phyloP scores from a whole-genome alignment of 92 coral and sea anemone genomes.

The Siderastrea radians region DNA sequence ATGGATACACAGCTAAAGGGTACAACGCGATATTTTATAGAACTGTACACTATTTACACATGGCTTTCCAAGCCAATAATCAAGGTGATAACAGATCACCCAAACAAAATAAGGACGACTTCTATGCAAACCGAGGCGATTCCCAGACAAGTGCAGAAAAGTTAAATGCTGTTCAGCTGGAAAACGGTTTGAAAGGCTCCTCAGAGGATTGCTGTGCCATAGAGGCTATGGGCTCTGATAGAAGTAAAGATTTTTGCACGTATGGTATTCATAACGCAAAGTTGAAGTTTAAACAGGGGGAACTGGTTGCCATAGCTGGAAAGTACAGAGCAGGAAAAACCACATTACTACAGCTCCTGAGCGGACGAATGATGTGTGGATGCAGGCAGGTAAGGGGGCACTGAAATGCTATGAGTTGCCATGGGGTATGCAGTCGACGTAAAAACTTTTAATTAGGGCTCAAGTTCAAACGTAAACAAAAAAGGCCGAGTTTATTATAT shows the following conservation, averaged over 20 bases:
- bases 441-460: no score
- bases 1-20: slow-evolving; percentile 11
- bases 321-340: slow-evolving; percentile 63
- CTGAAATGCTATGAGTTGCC: not conserved
- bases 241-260: not conserved
- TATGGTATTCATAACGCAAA: slow-evolving; percentile 37
- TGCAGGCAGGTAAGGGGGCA: slow-evolving; percentile 39
- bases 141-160: not conserved
- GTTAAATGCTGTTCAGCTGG: not conserved
- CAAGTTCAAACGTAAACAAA: no score
- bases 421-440: no score
- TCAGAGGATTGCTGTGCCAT: not conserved
- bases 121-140: not conserved
- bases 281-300: slow-evolving; percentile 59
- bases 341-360: slow-evolving; percentile 49
- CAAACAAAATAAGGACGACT: not conserved
- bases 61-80: not conserved
- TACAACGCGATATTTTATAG: slow-evolving; percentile 21
- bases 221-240: no score
- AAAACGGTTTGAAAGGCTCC: not conserved
- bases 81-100: not conserved
- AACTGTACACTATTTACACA: slow-evolving; percentile 18
- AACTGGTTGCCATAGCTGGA: slow-evolving; percentile 65
- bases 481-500: no score
- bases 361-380: slow-evolving; percentile 46